Evolutionary conservation across 2,888 invertebrate species (phyloP).

Genomic region (Agrochola lota): DNA sequence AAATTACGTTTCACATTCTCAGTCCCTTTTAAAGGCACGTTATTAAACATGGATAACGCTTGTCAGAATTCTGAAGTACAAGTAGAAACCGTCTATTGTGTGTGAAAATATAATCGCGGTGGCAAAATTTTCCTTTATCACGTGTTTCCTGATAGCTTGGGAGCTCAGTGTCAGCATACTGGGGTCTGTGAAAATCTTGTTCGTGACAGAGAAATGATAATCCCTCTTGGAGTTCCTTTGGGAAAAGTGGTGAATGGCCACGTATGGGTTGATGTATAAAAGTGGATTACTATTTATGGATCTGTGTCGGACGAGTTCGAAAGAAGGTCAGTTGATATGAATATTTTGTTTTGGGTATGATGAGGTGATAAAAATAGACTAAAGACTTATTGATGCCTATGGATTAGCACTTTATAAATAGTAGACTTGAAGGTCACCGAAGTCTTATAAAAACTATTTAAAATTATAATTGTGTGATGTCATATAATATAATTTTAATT

Average conservation of each 20-base stretch:
- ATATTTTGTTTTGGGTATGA: slow-evolving; percentile 11
- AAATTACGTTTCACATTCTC: slow-evolving; percentile 47
- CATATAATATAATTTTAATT: neutral
- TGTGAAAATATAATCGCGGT: slow-evolving; percentile 44
- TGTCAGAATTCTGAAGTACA: slow-evolving; percentile 50
- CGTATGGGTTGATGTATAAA: slow-evolving; percentile 33
- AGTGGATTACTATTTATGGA: slow-evolving; percentile 17
- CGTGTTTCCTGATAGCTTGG: slow-evolving; percentile 21
- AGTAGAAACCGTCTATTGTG: slow-evolving; percentile 38
- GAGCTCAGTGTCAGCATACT: slow-evolving; percentile 29
- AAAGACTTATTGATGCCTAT: neutral
- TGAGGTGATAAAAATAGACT: slow-evolving; percentile 13
- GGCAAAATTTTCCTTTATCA: slow-evolving; percentile 47
- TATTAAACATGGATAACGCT: slow-evolving; percentile 61
- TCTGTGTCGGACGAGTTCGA: slow-evolving; percentile 1
- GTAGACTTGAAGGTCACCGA: neutral
- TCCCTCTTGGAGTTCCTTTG: slow-evolving; percentile 16
- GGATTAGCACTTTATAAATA: neutral
- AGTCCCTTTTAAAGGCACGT: slow-evolving; percentile 45
- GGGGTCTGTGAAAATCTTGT: slow-evolving; percentile 22
- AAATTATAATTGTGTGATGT: neutral
- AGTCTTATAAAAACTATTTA: neutral
- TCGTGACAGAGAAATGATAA: slow-evolving; percentile 41
- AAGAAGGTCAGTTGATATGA: slow-evolving; percentile 26
- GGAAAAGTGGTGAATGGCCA: slow-evolving; percentile 20